Evolutionary conservation across 2,888 invertebrate species (phyloP).

Genomic region (Pachycephus smyrnensis): DNA sequence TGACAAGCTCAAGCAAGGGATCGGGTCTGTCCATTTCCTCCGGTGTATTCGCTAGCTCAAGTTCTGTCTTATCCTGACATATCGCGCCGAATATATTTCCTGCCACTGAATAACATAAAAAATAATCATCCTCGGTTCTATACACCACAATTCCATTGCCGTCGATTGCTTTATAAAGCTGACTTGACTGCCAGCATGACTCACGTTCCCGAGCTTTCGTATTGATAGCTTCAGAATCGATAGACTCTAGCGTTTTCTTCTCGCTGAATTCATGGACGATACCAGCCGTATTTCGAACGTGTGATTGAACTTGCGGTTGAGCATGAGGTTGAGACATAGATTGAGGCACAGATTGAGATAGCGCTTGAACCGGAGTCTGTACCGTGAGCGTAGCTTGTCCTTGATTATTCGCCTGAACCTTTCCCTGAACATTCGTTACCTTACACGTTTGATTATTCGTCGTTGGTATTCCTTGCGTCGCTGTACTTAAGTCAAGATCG

Average conservation of each 20-base stretch:
- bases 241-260: constrained; percentile 36
- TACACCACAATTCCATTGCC: background rate
- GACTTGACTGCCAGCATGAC: constrained; percentile 2
- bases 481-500: constrained; percentile 73
- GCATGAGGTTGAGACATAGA: too few species aligned
- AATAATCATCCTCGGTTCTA: background rate
- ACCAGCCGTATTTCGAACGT: background rate
- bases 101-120: background rate
- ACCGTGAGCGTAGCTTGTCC: background rate
- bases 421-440: constrained; percentile 14
- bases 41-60: background rate
- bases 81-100: background rate
- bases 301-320: background rate
- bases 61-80: background rate
- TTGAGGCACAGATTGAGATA: background rate
- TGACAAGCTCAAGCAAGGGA: constrained; percentile 59
- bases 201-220: constrained; percentile 4
- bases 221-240: background rate
- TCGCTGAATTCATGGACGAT: constrained; percentile 18
- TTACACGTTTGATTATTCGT: constrained; percentile 25
- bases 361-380: background rate
- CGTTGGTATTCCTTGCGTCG: constrained; percentile 53
- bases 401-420: constrained; percentile 26
- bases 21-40: constrained; percentile 31
- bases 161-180: constrained; percentile 30